Evolutionary conservation across 2,797 vertebrate genomes (phyloP), one percentile per base, ranked within the genome.

Genomic region (Clarias laeviceps): DNA sequence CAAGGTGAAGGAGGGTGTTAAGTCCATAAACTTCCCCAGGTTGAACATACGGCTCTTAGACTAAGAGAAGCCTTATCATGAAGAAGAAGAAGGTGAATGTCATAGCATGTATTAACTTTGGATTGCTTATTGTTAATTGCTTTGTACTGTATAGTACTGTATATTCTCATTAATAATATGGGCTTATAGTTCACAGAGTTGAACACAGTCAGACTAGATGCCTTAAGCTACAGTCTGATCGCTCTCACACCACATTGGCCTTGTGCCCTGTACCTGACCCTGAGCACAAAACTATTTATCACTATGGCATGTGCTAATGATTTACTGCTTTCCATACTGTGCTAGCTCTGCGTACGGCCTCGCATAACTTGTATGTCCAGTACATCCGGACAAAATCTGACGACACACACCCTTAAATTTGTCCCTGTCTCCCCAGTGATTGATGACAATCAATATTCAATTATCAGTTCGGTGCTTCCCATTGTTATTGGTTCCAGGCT

Each of bases 381-480:
- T 61, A 70, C 37, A 61, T 14, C 74, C 54, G 62, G 62, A 70
- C 9, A 84, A 64, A 76, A 64, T 82, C 74, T 78, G n/a, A 40
- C 77, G 72, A 80, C 4, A 34, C n/a, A 34, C 15, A 56, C n/a
- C n/a, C 37, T 70, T 85, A 76, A 82, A 86, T 70, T 80, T 61
- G 77, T 70, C 70, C 37, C 29, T 62, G 82, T 66, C 82, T 74
- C 77, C 87, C 62, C 70, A 66, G 40, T 89, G 88, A 90, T 89
- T 88, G 86, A 90, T 90, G 80, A 24, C n/a, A 29, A 86, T 90
- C 84, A 87, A 88, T 90, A 88, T 89, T 89, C 79, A 89, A 86
- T 90, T 89, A 90, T 85, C 80, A 82, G 82, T 57, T 84, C 56
- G 86, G 82, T 85, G 81, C 37, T 80, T 64, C 72, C 61, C 14